A percentile compares a stretch with the other conserved stretches of the same genome.
These are phyloP conservation scores for Probosciger aterrimus DNA, from an alignment of 2,113 vertebrate species.

Conservation along the genomic window DNA sequence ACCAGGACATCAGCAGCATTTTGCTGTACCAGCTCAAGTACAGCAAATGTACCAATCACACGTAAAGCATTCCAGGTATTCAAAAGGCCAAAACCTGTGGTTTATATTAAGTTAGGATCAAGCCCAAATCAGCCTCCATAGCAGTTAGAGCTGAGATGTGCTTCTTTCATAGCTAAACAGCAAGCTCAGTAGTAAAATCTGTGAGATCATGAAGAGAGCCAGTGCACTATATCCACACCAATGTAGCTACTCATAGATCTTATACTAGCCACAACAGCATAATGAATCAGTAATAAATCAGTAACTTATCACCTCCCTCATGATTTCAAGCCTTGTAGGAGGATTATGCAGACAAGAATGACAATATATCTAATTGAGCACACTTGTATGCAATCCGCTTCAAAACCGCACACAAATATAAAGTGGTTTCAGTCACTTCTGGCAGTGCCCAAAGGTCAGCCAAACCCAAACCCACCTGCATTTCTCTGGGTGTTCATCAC, in stretches of 20 bases:
- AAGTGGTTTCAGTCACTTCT: neutral
- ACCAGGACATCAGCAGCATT: neutral
- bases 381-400: neutral
- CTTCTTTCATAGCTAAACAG: neutral
- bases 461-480: conserved; percentile 78
- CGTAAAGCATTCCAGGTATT: neutral
- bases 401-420: neutral
- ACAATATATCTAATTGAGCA: neutral
- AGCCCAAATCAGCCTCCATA: neutral
- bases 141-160: neutral
- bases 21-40: neutral
- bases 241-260: neutral
- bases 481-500: conserved; percentile 93
- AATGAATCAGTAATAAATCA: neutral
- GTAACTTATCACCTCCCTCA: neutral
- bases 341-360: neutral
- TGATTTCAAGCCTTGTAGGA: neutral
- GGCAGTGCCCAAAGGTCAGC: neutral
- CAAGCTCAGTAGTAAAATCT: neutral
- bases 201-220: neutral
- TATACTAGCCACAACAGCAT: neutral
- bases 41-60: neutral
- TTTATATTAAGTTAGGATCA: neutral
- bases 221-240: neutral
- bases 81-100: neutral